Conservation (phyloP, 2,888 invertebrate species). For the Eupithecia subumbrata region DNA sequence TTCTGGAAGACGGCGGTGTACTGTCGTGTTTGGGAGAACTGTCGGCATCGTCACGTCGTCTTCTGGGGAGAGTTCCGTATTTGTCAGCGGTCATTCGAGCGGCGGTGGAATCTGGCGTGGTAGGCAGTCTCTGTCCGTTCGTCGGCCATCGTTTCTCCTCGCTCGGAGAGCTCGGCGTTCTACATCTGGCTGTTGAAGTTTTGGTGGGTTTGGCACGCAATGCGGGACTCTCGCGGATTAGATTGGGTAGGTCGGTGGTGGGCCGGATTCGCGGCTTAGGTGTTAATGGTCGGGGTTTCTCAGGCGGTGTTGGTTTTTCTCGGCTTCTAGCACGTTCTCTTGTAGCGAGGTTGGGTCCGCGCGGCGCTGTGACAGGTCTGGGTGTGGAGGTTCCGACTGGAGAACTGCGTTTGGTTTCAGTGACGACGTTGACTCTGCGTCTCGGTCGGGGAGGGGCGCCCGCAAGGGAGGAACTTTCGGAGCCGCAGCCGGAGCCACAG, state of each 20-base stretch:
- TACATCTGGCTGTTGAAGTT: constrained; percentile 84
- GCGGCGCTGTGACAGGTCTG: constrained; percentile 78
- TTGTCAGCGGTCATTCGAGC: constrained; percentile 85
- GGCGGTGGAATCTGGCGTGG: constrained; percentile 64
- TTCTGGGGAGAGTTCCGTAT: constrained; percentile 90
- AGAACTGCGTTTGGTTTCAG: constrained; percentile 80
- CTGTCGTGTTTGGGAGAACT: constrained; percentile 77
- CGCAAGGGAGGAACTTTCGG: constrained; percentile 90
- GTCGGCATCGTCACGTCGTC: constrained; percentile 86
- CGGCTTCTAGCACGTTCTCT: constrained; percentile 85
- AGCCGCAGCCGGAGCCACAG: constrained; percentile 91
- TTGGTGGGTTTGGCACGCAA: constrained; percentile 78
- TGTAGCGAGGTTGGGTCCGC: constrained; percentile 79
- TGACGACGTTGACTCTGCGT: constrained; percentile 84
- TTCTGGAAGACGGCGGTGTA: constrained; percentile 67
- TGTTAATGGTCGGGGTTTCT: constrained; percentile 75
- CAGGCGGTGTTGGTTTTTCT: constrained; percentile 82
- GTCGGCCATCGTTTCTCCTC: constrained; percentile 90
- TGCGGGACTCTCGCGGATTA: constrained; percentile 78
- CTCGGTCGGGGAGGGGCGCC: constrained; percentile 76
- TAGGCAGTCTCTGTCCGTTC: constrained; percentile 70
- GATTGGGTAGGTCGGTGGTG: constrained; percentile 81
- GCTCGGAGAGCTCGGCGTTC: constrained; percentile 86
- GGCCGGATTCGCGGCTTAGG: constrained; percentile 79
- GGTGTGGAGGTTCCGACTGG: constrained; percentile 82